Evolutionary conservation across 1,140 invertebrate genomes (phyloP).

Genomic region (Eumaeus atala): DNA sequence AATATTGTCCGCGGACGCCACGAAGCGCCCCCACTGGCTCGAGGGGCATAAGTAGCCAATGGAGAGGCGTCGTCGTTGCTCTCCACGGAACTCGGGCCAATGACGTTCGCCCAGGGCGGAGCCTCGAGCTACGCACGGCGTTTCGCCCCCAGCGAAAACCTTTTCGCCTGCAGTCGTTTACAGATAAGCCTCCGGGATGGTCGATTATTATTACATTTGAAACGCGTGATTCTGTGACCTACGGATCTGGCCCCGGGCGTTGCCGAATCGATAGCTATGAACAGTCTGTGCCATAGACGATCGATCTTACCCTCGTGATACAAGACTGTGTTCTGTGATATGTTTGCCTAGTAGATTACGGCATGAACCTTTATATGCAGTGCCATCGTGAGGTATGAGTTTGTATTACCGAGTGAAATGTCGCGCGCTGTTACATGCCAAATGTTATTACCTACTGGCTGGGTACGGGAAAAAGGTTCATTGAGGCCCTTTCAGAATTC

Average conservation of each 20-base stretch:
- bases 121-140: conserved; percentile 54
- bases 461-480: too few relatives aligned
- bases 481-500: too few relatives aligned
- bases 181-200: conserved; percentile 71
- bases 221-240: conserved; percentile 58
- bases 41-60: conserved; percentile 49
- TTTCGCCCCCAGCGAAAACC: conserved; percentile 71
- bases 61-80: conserved; percentile 34
- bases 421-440: too few relatives aligned
- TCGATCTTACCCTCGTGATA: conserved; percentile 42
- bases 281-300: conserved; percentile 34
- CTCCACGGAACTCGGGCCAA: conserved; percentile 55
- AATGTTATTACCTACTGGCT: too few relatives aligned
- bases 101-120: conserved; percentile 59
- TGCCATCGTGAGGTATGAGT: conserved; percentile 69
- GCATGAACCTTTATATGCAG: conserved; percentile 71
- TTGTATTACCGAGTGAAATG: conserved; percentile 5
- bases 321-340: conserved; percentile 61
- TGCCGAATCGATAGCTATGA: conserved; percentile 51
- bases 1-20: conserved; percentile 51
- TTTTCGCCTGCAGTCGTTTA: conserved; percentile 72
- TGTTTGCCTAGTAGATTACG: conserved; percentile 61
- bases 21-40: conserved; percentile 41
- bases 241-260: conserved; percentile 45
- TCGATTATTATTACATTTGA: conserved; percentile 68